Percentiles rank a stretch among this genome's conserved stretches.
These are phyloP conservation scores for Drosophila stalkeri DNA, from an alignment of 2,888 invertebrate species.

Conservation along the genomic window DNA sequence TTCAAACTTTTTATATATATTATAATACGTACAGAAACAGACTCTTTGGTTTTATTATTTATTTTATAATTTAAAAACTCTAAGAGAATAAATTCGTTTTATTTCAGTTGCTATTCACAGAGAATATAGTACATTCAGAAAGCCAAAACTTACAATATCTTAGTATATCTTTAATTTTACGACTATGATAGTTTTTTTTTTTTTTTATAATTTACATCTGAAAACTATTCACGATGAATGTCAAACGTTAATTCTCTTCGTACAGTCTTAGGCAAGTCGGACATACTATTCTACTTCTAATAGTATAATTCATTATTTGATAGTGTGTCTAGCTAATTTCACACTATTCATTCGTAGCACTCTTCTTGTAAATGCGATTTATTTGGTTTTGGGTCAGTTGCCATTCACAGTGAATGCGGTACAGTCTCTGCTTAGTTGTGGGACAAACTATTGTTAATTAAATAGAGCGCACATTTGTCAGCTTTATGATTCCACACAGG, in stretches of 20 bases:
- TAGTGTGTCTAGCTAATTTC: not conserved
- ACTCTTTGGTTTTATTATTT: too few species aligned
- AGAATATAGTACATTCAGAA: not conserved
- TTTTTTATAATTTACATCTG: not conserved
- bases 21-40: too few species aligned
- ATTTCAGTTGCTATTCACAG: too few species aligned
- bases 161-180: not conserved
- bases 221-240: not conserved
- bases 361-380: conserved; percentile 29
- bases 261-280: not conserved
- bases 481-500: conserved; percentile 24
- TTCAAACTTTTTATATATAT: too few species aligned
- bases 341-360: not conserved
- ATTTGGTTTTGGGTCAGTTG: conserved; percentile 34
- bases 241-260: not conserved
- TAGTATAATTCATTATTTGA: not conserved
- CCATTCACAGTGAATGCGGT: conserved; percentile 16
- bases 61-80: too few species aligned
- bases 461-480: conserved; percentile 40
- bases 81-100: too few species aligned
- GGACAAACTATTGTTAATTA: conserved; percentile 9
- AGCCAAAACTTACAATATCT: not conserved
- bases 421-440: conserved; percentile 13
- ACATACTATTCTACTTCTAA: not conserved
- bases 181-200: not conserved